Evolutionary conservation across 2,888 invertebrate species (phyloP).

Genomic region (Nezara viridula): DNA sequence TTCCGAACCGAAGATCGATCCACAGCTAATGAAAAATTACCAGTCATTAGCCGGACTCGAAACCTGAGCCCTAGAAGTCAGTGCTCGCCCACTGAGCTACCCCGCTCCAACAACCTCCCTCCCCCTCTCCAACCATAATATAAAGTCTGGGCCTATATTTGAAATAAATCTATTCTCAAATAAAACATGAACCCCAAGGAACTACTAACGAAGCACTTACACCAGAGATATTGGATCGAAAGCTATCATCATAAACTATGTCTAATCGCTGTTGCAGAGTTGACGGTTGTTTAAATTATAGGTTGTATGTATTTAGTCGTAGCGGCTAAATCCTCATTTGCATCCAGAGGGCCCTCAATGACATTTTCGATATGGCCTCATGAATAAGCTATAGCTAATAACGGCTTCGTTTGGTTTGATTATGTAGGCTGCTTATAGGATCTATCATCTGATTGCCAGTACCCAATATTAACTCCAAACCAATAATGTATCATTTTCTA

Average conservation of each 20-base stretch:
- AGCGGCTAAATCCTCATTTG: not conserved
- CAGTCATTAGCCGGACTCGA: no score
- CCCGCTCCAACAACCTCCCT: no score
- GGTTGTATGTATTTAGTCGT: not conserved
- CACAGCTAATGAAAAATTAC: no score
- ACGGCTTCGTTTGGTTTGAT: not conserved
- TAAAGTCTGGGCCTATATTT: no score
- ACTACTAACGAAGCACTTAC: not conserved
- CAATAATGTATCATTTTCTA: not conserved
- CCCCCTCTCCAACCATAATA: no score
- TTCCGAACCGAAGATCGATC: no score
- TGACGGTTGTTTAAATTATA: not conserved
- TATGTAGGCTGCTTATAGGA: not conserved
- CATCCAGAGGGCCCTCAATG: not conserved
- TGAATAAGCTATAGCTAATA: not conserved
- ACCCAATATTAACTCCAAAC: not conserved
- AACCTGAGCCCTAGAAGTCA: no score
- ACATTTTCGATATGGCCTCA: slow-evolving; percentile 25
- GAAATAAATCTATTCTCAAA: not conserved
- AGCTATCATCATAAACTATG: not conserved
- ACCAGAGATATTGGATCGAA: not conserved
- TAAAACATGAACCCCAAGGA: not conserved
- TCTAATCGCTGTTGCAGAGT: not conserved
- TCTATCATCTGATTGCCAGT: not conserved
- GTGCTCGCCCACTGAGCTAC: no score